Evolutionary conservation across 2,888 invertebrate genomes (phyloP).

Genomic region (Parthenolecanium corni): DNA sequence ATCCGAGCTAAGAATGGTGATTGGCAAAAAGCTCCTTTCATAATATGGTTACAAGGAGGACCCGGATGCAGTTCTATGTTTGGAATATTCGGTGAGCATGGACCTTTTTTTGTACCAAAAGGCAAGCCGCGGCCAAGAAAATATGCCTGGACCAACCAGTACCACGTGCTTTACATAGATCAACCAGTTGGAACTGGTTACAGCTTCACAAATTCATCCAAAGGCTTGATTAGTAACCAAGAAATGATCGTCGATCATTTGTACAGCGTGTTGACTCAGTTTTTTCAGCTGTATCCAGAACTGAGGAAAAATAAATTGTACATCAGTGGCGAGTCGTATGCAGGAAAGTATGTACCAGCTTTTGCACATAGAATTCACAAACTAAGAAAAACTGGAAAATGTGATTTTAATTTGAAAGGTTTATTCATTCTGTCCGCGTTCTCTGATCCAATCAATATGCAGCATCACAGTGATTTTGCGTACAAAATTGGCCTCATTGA

Average conservation of each 20-base stretch:
- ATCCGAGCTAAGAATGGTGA: no score
- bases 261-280: neutral
- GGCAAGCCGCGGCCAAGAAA: conserved; percentile 42
- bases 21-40: no score
- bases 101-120: conserved; percentile 33
- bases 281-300: neutral
- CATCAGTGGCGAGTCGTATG: neutral
- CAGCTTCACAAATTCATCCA: conserved; percentile 61
- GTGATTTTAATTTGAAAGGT: neutral
- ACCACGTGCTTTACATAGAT: conserved; percentile 77
- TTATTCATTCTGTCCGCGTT: neutral
- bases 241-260: neutral
- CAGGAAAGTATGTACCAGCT: neutral
- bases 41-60: no score
- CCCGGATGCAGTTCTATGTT: neutral
- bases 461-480: no score
- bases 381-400: neutral
- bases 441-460: neutral
- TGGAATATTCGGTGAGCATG: neutral
- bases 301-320: neutral
- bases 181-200: conserved; percentile 88
- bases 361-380: neutral
- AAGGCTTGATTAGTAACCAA: conserved; percentile 37
- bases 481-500: no score
- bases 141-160: conserved; percentile 66